These are phyloP conservation scores for Micrastur ruficollis DNA, from an alignment of 2,797 vertebrate genomes.

Conservation along the genomic window DNA sequence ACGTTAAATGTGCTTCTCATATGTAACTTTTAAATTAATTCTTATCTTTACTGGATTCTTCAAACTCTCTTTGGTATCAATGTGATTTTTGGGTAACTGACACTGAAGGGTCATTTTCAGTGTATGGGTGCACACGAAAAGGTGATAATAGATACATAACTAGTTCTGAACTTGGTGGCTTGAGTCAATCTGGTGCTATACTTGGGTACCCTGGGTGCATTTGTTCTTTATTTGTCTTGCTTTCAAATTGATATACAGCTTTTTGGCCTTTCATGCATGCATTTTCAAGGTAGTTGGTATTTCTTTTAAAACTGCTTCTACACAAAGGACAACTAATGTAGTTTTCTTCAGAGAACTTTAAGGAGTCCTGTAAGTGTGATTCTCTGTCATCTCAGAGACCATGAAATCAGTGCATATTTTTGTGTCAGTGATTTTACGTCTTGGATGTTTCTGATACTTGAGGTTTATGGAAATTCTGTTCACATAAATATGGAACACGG, in stretches of 20 bases:
- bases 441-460: not conserved
- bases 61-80: not conserved
- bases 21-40: not conserved
- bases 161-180: not conserved
- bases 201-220: fast-evolving
- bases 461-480: not conserved
- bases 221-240: not conserved
- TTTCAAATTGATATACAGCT: not conserved
- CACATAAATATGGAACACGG: not conserved
- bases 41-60: not conserved
- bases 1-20: not conserved
- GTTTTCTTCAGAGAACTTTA: not conserved
- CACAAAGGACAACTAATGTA: not conserved
- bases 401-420: not conserved
- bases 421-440: not conserved
- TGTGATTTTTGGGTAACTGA: not conserved
- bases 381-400: not conserved
- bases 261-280: not conserved
- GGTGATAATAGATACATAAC: not conserved
- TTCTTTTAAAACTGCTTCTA: not conserved
- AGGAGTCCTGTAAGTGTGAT: not conserved
- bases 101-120: not conserved
- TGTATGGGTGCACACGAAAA: not conserved
- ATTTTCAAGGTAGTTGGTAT: not conserved
- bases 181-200: not conserved